Conservation (phyloP, 1,140 invertebrate genomes). For the Venustaconcha ellipsiformis region DNA sequence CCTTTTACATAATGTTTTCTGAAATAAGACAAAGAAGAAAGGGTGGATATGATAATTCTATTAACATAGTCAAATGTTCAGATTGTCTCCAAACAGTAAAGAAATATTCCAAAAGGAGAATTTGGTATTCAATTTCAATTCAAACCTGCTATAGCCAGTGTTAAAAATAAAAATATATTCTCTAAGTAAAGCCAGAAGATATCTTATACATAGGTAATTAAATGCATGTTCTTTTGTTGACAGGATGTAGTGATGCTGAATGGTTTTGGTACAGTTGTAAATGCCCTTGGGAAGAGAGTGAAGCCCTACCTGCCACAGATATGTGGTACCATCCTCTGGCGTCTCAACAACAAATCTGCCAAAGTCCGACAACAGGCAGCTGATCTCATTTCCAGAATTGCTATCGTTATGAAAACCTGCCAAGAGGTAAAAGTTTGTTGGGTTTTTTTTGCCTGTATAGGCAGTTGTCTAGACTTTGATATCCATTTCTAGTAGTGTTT, state of each 20-base stretch:
- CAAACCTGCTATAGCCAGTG: neutral
- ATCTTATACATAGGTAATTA: neutral
- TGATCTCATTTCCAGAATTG: slow-evolving; percentile 98
- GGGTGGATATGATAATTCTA: too few relatives aligned
- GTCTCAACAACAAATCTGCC: slow-evolving; percentile 99
- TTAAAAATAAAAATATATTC: neutral
- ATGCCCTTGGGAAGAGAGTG: slow-evolving; percentile 95
- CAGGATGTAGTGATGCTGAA: slow-evolving; percentile 99
- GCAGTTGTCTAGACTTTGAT: too few relatives aligned
- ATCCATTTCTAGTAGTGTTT: too few relatives aligned
- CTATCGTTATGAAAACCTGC: slow-evolving; percentile 99
- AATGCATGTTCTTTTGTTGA: slow-evolving; percentile 21
- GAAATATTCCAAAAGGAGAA: neutral
- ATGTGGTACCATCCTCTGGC: slow-evolving; percentile 99
- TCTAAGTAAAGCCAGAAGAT: neutral
- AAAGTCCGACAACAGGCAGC: slow-evolving; percentile 99
- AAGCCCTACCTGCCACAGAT: slow-evolving; percentile 99
- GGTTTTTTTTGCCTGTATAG: too few relatives aligned
- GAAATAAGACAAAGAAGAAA: too few relatives aligned
- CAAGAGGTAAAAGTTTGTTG: slow-evolving; percentile 81
- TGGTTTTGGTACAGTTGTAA: slow-evolving; percentile 99
- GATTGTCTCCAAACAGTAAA: too few relatives aligned
- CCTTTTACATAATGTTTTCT: too few relatives aligned
- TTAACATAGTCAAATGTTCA: too few relatives aligned
- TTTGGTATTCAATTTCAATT: neutral